These are phyloP conservation scores for Malaclemys terrapin DNA, from an alignment of 2,113 vertebrate genomes.

Conservation along the genomic window DNA sequence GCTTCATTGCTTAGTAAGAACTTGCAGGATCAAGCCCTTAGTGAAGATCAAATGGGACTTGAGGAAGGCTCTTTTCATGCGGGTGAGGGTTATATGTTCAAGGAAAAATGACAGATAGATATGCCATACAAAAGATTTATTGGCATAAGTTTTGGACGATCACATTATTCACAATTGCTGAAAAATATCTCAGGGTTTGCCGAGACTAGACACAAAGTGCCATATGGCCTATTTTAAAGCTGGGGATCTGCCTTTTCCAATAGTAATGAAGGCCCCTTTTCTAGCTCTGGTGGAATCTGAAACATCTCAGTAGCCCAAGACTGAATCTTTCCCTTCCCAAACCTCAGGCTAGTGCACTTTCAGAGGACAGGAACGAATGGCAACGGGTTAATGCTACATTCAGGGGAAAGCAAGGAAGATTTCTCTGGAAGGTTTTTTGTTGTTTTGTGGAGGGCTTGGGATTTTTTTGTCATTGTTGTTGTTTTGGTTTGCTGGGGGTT, in stretches of 20 bases:
- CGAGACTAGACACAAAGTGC: background rate
- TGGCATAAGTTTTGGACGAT: background rate
- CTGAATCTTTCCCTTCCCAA: background rate
- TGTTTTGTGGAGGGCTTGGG: background rate
- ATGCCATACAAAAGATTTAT: slow-evolving; percentile 37
- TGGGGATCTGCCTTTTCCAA: background rate
- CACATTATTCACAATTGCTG: background rate
- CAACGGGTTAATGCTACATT: background rate
- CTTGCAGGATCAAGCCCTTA: slow-evolving; percentile 8
- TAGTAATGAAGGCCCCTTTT: background rate
- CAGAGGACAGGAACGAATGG: background rate
- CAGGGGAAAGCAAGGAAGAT: background rate
- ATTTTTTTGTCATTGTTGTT: background rate
- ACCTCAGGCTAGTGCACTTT: background rate
- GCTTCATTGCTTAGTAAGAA: background rate
- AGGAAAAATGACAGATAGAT: background rate
- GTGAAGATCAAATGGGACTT: slow-evolving; percentile 47
- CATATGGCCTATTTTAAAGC: background rate
- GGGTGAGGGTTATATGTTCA: slow-evolving; percentile 42
- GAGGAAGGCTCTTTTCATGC: slow-evolving; percentile 60
- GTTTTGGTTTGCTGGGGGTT: background rate
- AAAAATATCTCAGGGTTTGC: slow-evolving; percentile 14
- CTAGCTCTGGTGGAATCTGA: background rate
- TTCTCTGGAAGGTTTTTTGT: background rate
- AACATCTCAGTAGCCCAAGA: background rate